Evolutionary conservation across 2,888 invertebrate genomes (phyloP).

Genomic region (Liposcelis brunnea): DNA sequence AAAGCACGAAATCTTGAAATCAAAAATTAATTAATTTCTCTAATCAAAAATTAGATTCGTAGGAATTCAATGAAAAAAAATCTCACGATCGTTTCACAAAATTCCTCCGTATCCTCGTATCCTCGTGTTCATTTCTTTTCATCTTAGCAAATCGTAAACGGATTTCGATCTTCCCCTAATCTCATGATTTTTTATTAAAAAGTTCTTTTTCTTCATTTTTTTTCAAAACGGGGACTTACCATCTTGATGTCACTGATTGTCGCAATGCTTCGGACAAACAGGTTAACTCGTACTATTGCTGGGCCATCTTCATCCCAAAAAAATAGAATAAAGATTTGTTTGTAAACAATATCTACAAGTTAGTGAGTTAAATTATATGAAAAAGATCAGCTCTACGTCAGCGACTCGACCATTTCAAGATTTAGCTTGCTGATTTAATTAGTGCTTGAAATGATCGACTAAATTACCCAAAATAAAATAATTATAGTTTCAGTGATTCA

Average conservation of each 20-base stretch:
- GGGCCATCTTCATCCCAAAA: slow-evolving; percentile 56
- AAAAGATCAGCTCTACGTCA: slow-evolving; percentile 6
- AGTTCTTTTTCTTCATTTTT: slow-evolving; percentile 8
- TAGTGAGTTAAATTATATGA: not conserved
- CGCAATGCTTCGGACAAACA: slow-evolving; percentile 94
- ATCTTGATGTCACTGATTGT: slow-evolving; percentile 99
- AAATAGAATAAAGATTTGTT: not conserved
- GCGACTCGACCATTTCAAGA: not conserved
- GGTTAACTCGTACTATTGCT: slow-evolving; percentile 92
- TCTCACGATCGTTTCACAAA: too few species aligned
- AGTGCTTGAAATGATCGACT: not conserved
- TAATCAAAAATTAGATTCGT: too few species aligned
- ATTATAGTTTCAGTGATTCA: too few species aligned
- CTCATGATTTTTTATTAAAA: slow-evolving; percentile 5
- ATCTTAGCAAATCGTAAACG: too few species aligned
- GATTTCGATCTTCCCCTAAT: too few species aligned
- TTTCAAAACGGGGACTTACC: slow-evolving; percentile 66
- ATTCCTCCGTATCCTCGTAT: too few species aligned
- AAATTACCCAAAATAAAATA: not conserved
- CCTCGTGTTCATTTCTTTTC: too few species aligned
- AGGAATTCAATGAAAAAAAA: too few species aligned
- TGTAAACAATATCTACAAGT: not conserved
- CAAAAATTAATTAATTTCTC: too few species aligned
- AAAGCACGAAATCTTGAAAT: too few species aligned
- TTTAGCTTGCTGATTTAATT: not conserved